Base-by-base conservation (phyloP, 2,113 vertebrate genomes). In the human (Homo sapiens) region DNA sequence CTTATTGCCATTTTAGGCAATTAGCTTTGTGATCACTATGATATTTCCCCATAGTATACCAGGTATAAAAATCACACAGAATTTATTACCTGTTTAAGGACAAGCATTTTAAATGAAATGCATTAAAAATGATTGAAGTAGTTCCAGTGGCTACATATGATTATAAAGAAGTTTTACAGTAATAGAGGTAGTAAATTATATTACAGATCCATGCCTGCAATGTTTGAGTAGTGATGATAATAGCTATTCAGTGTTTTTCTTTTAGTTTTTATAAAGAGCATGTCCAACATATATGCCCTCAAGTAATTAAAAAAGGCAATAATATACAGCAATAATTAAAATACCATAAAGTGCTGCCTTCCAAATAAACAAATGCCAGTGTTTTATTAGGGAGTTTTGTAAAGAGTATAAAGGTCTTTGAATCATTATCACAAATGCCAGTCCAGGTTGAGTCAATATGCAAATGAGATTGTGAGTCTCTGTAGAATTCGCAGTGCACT, bases 401-500 rank as follows among this genome's bases (percentile, higher is more conserved):
- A 86, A 92, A 64, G 68, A 90, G 4, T 20, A 61, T 55, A 76
- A 89, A 97, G 75, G 59, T 35, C 89, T 93, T 80, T 25, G 17
- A 61, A 76, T 97, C 89, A 97, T 97, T 92, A 93, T 91, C 55
- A 68, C 79, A 94, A 97, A 92, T 84, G 61, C 82, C 86, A 95
- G 30, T 70, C 66, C 43, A 95, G 78, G 85, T 78, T 93, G 73
- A 97, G 61, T 97, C 89, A 97, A 78, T 70, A 95, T 68, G 91
- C 55, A 94, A 98, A 97, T 93, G 73, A 98, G 80, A 83, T 13
- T 92, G 48, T 48, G 76, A 87, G 45, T 89, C 79, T 97, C 91
- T 78, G 4, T n/a, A 73, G 89, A 50, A 22, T 55, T 20, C 38
- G 76, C 75, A 92, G 50, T 50, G 57, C 57, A 87, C 48, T 13